Evolutionary conservation across 1,140 invertebrate genomes (phyloP), one percentile per base, ranked within the genome.

Genomic region (Atta colombica): DNA sequence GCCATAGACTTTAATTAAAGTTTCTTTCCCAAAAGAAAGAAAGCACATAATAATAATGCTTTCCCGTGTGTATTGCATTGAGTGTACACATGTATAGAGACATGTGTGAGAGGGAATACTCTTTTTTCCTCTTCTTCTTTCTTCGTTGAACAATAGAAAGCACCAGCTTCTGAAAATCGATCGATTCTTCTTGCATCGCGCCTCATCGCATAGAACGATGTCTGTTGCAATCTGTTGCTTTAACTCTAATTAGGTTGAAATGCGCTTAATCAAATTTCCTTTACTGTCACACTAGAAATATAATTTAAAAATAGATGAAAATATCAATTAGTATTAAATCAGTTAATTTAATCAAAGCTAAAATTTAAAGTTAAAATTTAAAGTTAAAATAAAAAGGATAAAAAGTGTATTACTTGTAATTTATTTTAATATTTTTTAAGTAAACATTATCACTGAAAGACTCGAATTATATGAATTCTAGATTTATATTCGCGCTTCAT

Each of bases 1-100:
- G 55, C 68, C 75, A 49, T 49, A 58, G 45, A 51, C 7, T 86
- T 80, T 77, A 86, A 89, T 89, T 89, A 80, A 86, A 89, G n/a
- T 86, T 89, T 61, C 61, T 60, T 61, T 72, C 80, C 49, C 69
- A 51, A 0, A n/a, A n/a, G 80, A 61, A 68, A 71, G 77, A 81
- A 84, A 74, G 69, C 74, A 84, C 63, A 28, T 84, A 68, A 39
- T 49, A 49, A 45, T 16, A 75, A 84, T 39, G 14, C 21, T 74
- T 49, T 39, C 39, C 80, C 28, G 21, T 66, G 31, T 45, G 21
- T 31, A 68, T 69, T 65, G 16, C 18, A 8, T n/a, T 49, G 58
- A 31, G 58, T 61, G 16, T 77, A n/a, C n/a, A 25, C 51, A 55
- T 25, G n/a, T 60, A 63, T 63, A 8, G 18, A 12, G 25, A 25